Evolutionary conservation across 2,888 invertebrate genomes (phyloP).

Genomic region (Ectemnius cavifrons): DNA sequence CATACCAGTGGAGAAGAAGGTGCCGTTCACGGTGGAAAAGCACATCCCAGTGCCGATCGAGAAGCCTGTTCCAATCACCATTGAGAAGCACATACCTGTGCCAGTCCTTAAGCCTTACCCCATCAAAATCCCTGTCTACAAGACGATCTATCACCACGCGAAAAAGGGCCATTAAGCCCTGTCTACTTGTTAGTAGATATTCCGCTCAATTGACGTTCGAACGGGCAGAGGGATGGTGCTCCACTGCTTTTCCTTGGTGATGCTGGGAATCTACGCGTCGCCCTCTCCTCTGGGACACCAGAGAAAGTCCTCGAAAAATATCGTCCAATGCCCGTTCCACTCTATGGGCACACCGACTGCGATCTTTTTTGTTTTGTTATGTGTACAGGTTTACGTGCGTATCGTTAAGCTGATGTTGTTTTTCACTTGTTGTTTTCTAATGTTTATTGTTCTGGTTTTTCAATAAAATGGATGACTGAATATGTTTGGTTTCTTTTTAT

Average conservation of each 20-base stretch:
- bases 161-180: constrained; percentile 76
- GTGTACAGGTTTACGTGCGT: constrained; percentile 41
- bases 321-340: constrained; percentile 27
- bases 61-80: constrained; percentile 85
- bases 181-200: constrained; percentile 12
- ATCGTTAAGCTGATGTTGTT: constrained; percentile 27
- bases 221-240: constrained; percentile 11
- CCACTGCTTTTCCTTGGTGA: constrained; percentile 8
- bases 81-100: constrained; percentile 84
- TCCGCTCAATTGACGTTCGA: constrained; percentile 1
- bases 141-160: constrained; percentile 85
- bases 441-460: constrained; percentile 50
- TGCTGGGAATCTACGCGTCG: neutral
- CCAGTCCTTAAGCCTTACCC: constrained; percentile 85
- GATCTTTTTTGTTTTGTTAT: constrained; percentile 42
- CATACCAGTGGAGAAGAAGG: constrained; percentile 85
- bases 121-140: constrained; percentile 85
- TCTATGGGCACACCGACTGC: constrained; percentile 19
- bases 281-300: constrained; percentile 7
- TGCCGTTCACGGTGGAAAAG: constrained; percentile 86
- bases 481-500: neutral
- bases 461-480: constrained; percentile 57
- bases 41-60: constrained; percentile 84
- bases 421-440: constrained; percentile 39
- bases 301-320: constrained; percentile 47